A percentile compares a stretch with the other conserved stretches of the same genome.
Evolutionary conservation across 1,140 invertebrate genomes (phyloP).

Genomic region (Cotesia vestalis): DNA sequence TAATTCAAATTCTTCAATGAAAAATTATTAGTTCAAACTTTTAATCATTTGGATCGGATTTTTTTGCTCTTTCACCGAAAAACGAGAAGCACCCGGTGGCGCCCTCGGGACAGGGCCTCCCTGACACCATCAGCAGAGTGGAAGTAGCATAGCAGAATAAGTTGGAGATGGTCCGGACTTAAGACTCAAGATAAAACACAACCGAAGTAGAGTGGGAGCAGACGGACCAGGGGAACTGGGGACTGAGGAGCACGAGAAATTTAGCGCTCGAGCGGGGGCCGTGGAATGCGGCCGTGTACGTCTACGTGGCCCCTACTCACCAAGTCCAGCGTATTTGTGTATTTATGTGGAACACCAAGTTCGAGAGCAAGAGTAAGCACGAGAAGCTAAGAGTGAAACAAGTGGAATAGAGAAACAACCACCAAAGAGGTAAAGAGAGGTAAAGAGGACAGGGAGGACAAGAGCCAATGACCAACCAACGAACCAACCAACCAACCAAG

Average conservation of each 20-base stretch:
- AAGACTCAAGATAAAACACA: not conserved
- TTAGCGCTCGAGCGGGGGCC: constrained; percentile 41
- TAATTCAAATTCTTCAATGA: too few relatives aligned
- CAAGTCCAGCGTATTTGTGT: constrained; percentile 57
- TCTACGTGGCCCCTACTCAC: constrained; percentile 52
- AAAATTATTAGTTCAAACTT: too few relatives aligned
- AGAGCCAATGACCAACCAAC: constrained; percentile 60
- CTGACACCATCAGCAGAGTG: not conserved
- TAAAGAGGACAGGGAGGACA: constrained; percentile 35
- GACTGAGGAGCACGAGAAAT: constrained; percentile 27
- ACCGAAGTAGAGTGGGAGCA: constrained; percentile 14
- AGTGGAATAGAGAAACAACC: constrained; percentile 1
- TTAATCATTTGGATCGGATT: too few relatives aligned
- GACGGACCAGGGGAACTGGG: constrained; percentile 38
- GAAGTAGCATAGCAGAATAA: constrained; percentile 1
- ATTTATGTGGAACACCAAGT: constrained; percentile 62
- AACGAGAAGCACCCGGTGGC: constrained; percentile 14
- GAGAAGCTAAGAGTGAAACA: constrained; percentile 26
- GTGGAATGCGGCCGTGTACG: constrained; percentile 62
- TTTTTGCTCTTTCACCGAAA: not conserved
- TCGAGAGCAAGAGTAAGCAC: constrained; percentile 1
- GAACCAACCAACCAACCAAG: constrained; percentile 54
- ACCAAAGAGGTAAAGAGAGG: constrained; percentile 19
- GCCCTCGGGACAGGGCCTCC: constrained; percentile 31
- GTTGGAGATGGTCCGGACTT: constrained; percentile 21